Percentiles rank a stretch among this genome's conserved stretches.
These are phyloP conservation scores for Caenorhabditis drosophilae DNA, from an alignment of 2,888 invertebrate species.

Conservation along the genomic window DNA sequence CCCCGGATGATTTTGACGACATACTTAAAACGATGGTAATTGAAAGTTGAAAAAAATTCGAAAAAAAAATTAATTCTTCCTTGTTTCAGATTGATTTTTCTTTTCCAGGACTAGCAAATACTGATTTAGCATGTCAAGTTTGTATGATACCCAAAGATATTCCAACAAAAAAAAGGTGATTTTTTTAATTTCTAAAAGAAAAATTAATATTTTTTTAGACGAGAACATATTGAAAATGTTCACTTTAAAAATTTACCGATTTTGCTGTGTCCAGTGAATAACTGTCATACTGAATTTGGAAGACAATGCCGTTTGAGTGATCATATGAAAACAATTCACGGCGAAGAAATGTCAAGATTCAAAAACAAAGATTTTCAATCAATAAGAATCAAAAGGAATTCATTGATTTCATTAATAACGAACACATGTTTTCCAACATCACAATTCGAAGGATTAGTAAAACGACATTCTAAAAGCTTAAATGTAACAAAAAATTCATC, in stretches of 20 bases:
- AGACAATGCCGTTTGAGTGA: background rate
- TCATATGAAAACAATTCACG: background rate
- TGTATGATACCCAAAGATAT: background rate
- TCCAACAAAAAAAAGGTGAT: background rate
- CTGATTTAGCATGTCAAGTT: background rate
- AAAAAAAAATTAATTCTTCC: background rate
- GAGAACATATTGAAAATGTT: background rate
- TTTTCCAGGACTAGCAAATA: background rate
- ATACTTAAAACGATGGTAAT: background rate
- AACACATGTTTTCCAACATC: background rate
- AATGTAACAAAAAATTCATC: too few species aligned
- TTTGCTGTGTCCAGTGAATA: background rate
- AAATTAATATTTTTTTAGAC: background rate
- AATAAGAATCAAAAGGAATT: background rate
- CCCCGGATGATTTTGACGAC: background rate
- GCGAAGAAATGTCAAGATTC: background rate
- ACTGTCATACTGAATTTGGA: background rate
- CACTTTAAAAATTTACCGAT: background rate
- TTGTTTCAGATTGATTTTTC: background rate
- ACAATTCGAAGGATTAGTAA: too few species aligned
- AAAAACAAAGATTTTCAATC: background rate
- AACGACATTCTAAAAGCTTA: too few species aligned
- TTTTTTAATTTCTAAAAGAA: background rate
- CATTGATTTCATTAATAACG: background rate
- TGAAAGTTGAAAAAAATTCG: background rate